These are phyloP conservation scores for Bucco capensis DNA, from an alignment of 2,113 vertebrate genomes.

Conservation along the genomic window DNA sequence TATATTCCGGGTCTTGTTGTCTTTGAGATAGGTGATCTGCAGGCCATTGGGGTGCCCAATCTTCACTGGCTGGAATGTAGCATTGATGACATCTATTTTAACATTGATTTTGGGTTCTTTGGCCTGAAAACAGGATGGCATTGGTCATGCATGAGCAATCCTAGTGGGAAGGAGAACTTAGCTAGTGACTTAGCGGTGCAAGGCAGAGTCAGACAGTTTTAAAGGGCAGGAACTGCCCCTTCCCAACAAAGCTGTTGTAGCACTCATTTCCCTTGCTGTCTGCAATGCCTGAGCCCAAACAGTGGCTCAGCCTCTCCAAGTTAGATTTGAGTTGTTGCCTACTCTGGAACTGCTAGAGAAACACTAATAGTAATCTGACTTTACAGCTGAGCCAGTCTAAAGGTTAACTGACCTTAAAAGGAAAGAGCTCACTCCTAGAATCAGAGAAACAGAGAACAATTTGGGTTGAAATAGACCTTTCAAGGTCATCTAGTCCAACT, in stretches of 20 bases:
- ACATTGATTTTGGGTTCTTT: conserved; percentile 87
- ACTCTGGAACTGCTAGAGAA: background rate
- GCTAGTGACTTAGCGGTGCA: background rate
- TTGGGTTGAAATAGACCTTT: background rate
- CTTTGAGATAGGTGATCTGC: conserved; percentile 90
- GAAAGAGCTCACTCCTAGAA: background rate
- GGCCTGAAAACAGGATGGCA: conserved; percentile 67
- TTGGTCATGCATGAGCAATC: background rate
- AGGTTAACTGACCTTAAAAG: background rate
- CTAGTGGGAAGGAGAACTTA: background rate
- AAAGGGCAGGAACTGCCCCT: background rate
- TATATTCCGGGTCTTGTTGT: conserved; percentile 90
- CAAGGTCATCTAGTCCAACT: background rate
- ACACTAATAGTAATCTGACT: background rate
- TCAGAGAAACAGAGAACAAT: background rate
- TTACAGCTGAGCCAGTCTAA: background rate
- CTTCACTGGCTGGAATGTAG: conserved; percentile 87
- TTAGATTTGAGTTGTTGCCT: background rate
- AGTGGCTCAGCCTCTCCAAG: background rate
- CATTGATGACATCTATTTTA: conserved; percentile 88
- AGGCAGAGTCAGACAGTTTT: background rate
- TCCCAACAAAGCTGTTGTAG: background rate
- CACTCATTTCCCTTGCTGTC: background rate
- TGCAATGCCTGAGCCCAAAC: background rate
- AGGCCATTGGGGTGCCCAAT: conserved; percentile 84